Conservation (phyloP, 2,113 vertebrate genomes). For the Periophthalmodon schlosseri region DNA sequence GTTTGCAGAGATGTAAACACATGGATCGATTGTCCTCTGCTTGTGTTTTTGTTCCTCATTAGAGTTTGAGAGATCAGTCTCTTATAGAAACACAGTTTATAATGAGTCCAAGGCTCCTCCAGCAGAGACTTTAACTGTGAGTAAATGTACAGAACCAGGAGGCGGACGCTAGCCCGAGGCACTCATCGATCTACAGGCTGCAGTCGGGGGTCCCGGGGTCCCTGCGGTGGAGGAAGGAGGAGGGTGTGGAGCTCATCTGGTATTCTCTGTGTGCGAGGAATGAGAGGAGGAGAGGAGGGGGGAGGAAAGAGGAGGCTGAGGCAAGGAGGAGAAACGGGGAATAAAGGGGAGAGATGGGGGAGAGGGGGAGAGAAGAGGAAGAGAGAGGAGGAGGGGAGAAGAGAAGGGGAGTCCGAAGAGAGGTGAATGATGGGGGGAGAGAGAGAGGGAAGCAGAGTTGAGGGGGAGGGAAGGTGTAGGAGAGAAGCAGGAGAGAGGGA, state of each 20-base stretch:
- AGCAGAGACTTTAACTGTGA: conserved; percentile 46
- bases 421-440: too few species aligned
- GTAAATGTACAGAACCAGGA: conserved; percentile 26
- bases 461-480: too few species aligned
- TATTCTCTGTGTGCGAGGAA: conserved; percentile 59
- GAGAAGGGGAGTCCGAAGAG: too few species aligned
- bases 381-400: too few species aligned
- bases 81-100: conserved; percentile 46
- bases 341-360: not conserved
- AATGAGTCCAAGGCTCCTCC: conserved; percentile 63
- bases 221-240: conserved; percentile 59
- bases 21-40: not conserved
- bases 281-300: conserved; percentile 19
- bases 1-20: not conserved
- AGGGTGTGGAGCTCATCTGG: conserved; percentile 73
- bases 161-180: conserved; percentile 66
- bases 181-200: conserved; percentile 63
- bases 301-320: conserved; percentile 49
- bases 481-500: too few species aligned
- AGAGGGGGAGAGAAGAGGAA: too few species aligned
- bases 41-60: not conserved
- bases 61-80: conserved; percentile 38
- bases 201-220: conserved; percentile 69
- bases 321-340: not conserved
- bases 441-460: too few species aligned